phyloP scores from a whole-genome alignment of 2,113 vertebrate species.

The Cynopterus brachyotis region DNA sequence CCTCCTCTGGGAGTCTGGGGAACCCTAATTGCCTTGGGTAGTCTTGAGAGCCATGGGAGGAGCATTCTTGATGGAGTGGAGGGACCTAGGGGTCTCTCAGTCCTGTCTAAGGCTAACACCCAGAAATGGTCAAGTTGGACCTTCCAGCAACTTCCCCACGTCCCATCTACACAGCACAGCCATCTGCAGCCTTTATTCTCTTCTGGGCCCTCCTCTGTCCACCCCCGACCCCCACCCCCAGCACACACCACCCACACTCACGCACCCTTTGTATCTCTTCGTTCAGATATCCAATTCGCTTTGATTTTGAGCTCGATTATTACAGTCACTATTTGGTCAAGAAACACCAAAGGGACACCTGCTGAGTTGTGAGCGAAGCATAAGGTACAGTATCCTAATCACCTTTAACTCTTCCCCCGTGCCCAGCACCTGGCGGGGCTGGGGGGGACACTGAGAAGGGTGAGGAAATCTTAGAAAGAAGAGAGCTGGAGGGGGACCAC shows the following conservation, averaged over 20 bases:
- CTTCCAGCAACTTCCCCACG: fast-evolving
- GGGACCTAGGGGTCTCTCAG: not conserved
- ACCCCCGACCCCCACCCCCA: too few relatives aligned
- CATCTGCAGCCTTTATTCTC: not conserved
- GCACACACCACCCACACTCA: too few relatives aligned
- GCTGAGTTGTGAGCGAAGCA: not conserved
- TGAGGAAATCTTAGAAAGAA: not conserved
- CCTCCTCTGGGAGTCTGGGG: slow-evolving; percentile 74
- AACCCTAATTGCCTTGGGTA: not conserved
- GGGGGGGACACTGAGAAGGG: too few relatives aligned
- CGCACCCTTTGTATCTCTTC: not conserved
- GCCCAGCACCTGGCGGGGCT: not conserved
- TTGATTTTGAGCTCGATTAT: not conserved
- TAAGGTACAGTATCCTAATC: not conserved
- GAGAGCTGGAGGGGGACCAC: not conserved
- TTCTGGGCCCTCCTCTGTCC: too few relatives aligned
- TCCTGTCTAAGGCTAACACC: not conserved
- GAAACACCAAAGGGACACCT: not conserved
- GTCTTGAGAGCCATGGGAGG: not conserved
- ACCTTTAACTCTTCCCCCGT: not conserved
- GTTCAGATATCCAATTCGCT: not conserved
- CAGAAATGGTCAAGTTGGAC: fast-evolving
- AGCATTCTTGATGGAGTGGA: not conserved
- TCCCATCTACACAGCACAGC: fast-evolving
- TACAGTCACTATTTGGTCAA: not conserved